Conservation (phyloP, 2,113 vertebrate genomes). For the Psettodes erumei region DNA sequence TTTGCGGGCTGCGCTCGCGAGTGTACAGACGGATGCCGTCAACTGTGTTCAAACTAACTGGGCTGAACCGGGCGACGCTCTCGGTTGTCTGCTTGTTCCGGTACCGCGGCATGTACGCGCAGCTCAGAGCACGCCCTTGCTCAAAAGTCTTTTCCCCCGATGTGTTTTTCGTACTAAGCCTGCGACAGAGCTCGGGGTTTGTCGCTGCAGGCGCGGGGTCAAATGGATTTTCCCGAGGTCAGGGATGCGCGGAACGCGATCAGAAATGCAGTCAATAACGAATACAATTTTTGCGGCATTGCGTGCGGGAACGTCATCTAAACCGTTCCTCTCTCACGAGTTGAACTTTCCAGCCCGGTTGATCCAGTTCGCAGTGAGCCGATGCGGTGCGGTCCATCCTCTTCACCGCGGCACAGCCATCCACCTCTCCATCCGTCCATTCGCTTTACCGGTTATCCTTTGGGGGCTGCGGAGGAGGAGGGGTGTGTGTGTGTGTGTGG, state of each 20-base stretch:
- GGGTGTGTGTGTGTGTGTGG: too few relatives aligned
- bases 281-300: not conserved
- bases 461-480: too few relatives aligned
- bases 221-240: slow-evolving; percentile 7
- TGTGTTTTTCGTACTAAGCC: not conserved
- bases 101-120: not conserved
- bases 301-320: too few relatives aligned
- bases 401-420: not conserved
- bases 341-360: slow-evolving; percentile 19
- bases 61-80: too few relatives aligned
- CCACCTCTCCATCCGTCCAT: too few relatives aligned
- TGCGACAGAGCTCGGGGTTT: too few relatives aligned
- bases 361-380: slow-evolving; percentile 5
- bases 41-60: not conserved
- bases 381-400: not conserved
- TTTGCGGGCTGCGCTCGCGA: too few relatives aligned
- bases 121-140: not conserved
- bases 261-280: not conserved
- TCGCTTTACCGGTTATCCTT: too few relatives aligned
- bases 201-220: not conserved
- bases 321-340: not conserved
- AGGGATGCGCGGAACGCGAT: not conserved
- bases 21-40: not conserved
- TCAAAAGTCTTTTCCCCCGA: not conserved
- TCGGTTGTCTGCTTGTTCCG: too few relatives aligned